These are phyloP conservation scores for Cynocephalus volans DNA, from an alignment of 2,113 vertebrate genomes.

Conservation along the genomic window DNA sequence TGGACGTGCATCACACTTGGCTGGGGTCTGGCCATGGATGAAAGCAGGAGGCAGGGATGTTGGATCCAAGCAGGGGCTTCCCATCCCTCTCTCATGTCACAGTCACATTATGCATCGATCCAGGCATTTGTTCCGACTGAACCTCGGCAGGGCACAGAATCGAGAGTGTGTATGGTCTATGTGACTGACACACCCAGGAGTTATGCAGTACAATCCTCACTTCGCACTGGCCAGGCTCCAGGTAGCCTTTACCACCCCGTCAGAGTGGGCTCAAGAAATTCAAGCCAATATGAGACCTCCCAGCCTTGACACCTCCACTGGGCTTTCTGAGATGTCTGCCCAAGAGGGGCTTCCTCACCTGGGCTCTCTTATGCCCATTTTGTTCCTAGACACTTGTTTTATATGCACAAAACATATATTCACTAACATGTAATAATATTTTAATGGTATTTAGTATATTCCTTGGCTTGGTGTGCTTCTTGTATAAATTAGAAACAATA, in stretches of 20 bases:
- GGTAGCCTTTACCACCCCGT: not conserved
- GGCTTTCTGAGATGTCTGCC: not conserved
- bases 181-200: not conserved
- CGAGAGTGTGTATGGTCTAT: accelerated
- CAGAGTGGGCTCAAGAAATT: not conserved
- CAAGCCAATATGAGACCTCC: not conserved
- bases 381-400: not conserved
- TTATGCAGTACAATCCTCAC: accelerated
- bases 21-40: not conserved
- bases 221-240: no score
- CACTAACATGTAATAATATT: not conserved
- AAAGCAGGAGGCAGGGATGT: not conserved
- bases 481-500: not conserved
- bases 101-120: not conserved
- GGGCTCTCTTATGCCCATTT: not conserved
- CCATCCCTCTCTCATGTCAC: not conserved
- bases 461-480: not conserved
- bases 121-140: not conserved
- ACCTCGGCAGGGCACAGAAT: not conserved
- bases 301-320: not conserved
- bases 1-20: not conserved
- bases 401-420: not conserved
- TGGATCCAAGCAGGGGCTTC: not conserved
- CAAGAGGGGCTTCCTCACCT: not conserved
- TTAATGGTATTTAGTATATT: not conserved